Conservation (phyloP, 1,140 invertebrate genomes). For the Dendrolimus punctatus region DNA sequence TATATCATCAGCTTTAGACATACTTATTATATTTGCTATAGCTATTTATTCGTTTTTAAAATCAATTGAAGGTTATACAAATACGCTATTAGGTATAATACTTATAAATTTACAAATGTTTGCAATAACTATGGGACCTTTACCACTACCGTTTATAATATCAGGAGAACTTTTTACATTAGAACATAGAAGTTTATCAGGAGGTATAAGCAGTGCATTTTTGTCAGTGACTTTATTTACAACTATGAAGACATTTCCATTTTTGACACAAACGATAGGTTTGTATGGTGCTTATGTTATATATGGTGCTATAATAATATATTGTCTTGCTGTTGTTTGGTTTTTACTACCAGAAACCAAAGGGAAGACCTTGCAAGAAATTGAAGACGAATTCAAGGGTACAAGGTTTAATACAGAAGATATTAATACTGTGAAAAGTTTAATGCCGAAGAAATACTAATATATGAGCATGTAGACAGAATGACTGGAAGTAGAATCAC, state of each 20-base stretch:
- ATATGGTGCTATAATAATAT: slow-evolving; percentile 7
- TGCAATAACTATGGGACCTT: slow-evolving; percentile 23
- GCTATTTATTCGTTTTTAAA: slow-evolving; percentile 24
- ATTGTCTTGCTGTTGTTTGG: slow-evolving; percentile 11
- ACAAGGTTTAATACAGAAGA: not conserved
- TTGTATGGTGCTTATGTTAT: slow-evolving; percentile 11
- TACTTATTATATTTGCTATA: slow-evolving; percentile 31
- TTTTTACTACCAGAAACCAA: slow-evolving; percentile 17
- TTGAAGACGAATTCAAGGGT: slow-evolving; percentile 13
- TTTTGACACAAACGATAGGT: slow-evolving; percentile 5
- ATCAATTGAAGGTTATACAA: slow-evolving; percentile 4
- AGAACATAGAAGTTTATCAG: slow-evolving; percentile 28
- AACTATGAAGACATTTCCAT: slow-evolving; percentile 13
- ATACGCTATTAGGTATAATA: slow-evolving; percentile 19
- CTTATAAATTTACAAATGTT: slow-evolving; percentile 23
- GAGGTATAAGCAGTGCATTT: slow-evolving; percentile 19
- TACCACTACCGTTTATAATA: slow-evolving; percentile 26
- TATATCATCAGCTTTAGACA: slow-evolving; percentile 22
- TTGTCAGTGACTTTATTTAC: slow-evolving; percentile 10
- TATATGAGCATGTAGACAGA: too few species aligned
- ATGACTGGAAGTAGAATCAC: too few species aligned
- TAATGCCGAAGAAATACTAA: too few species aligned
- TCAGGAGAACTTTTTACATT: slow-evolving; percentile 36
- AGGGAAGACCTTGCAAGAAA: slow-evolving; percentile 14
- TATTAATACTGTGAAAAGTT: not conserved